Conservation (phyloP, 2,797 vertebrate genomes). For the Chaunax sp. region DNA sequence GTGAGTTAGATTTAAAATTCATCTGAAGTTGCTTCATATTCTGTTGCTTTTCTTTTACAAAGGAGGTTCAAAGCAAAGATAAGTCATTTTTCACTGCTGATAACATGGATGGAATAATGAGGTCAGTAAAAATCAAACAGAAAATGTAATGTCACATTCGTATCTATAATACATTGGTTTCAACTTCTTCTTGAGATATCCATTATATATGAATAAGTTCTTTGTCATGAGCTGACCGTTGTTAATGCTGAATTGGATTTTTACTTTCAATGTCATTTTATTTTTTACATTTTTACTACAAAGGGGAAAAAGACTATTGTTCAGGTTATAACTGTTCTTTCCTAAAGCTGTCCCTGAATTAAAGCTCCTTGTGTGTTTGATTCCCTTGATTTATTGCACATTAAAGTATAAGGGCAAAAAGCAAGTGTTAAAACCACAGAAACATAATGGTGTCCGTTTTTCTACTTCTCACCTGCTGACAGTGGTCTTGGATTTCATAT, state of each 20-base stretch:
- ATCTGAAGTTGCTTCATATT: slow-evolving; percentile 20
- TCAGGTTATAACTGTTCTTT: slow-evolving; percentile 29
- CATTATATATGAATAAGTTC: too few relatives aligned
- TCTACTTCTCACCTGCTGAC: neutral
- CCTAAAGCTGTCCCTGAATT: slow-evolving; percentile 43
- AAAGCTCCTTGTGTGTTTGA: slow-evolving; percentile 57
- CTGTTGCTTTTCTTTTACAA: slow-evolving; percentile 33
- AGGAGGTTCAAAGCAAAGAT: neutral
- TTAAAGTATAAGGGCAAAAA: too few relatives aligned
- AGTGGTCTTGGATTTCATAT: too few relatives aligned
- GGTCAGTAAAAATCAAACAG: neutral
- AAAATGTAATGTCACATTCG: slow-evolving; percentile 9
- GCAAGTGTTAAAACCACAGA: too few relatives aligned
- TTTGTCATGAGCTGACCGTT: slow-evolving; percentile 3
- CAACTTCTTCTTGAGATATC: too few relatives aligned
- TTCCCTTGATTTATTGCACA: neutral
- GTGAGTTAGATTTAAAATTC: neutral
- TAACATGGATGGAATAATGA: neutral
- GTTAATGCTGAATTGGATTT: slow-evolving; percentile 14
- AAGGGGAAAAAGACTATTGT: slow-evolving; percentile 5
- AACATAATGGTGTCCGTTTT: too few relatives aligned
- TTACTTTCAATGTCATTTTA: slow-evolving; percentile 16
- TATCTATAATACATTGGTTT: neutral
- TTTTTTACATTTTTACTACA: slow-evolving; percentile 31
- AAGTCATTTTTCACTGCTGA: neutral